These are phyloP conservation scores for Cacatua alba DNA, from an alignment of 2,113 vertebrate genomes.

Conservation along the genomic window DNA sequence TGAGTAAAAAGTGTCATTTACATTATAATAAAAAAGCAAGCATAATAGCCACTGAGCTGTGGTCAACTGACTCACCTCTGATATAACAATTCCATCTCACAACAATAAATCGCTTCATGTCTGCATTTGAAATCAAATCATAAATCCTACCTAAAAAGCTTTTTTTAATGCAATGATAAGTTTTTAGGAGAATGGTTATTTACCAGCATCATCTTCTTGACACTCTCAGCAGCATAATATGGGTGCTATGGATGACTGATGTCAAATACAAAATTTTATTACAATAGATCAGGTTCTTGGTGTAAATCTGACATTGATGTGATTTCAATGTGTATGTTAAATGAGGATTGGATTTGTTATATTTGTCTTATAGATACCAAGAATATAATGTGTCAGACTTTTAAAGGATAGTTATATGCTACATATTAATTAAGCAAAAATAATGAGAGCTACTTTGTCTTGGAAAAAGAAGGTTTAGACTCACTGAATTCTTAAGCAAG, in stretches of 20 bases:
- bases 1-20: background rate
- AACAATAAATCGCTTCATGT: background rate
- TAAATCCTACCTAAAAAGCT: background rate
- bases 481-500: background rate
- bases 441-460: background rate
- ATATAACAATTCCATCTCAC: background rate
- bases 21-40: background rate
- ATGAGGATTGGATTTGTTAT: background rate
- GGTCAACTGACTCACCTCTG: background rate
- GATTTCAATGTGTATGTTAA: background rate
- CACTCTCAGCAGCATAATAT: background rate
- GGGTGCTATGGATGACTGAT: background rate
- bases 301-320: background rate
- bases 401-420: background rate
- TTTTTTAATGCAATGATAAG: background rate
- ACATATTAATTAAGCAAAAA: background rate
- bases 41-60: background rate
- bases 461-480: background rate
- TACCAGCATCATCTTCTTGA: background rate
- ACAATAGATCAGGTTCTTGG: background rate
- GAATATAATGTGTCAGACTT: background rate
- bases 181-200: background rate
- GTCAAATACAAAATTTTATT: background rate
- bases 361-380: background rate
- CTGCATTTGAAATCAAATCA: background rate